Base-by-base conservation (phyloP, 2,113 vertebrate species). In the Gavia stellata region DNA sequence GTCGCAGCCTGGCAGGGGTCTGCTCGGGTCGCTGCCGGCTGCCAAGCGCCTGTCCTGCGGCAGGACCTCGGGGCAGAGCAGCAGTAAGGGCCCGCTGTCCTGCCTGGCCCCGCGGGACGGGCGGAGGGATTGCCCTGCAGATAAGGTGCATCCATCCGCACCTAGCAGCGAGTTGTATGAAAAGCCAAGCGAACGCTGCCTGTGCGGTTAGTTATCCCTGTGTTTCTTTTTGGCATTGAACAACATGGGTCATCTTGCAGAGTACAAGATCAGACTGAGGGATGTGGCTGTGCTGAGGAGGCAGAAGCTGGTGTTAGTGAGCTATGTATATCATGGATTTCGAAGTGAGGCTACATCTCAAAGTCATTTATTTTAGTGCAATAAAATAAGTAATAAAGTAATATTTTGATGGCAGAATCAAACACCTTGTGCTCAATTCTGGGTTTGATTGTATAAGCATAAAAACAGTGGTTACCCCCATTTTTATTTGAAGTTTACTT, bases 181-280 rank as follows among this genome's bases (percentile, higher is more conserved):
- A 29, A n/a, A 65, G 61, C 31, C 59, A 1, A 3, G 31, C 3
- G 2, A 44, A 3, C 5, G 45, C 58, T 42, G 23, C 19, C 61
- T 3, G 0, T 1, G 18, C 2, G 6, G 3, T 1, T 28, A 9
- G 21, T 9, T 38, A 19, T n/a, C 19, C 21, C 38, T 1, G 0
- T 6, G 31, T 23, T 47, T 44, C 44, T 42, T 87, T 70, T 58
- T 42, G 52, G 81, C 45, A 2, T 0, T 15, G 9, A 2, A 42
- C 45, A 72, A 38, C 14, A 0, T 6, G 56, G 45, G 36, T 63
- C 50, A 1, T 26, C 34, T 17, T 6, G 65, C 73, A 13, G 65
- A 29, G 53, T 14, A 6, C 63, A 14, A 33, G 47, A 33, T 50
- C 13, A 1, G 29, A 2, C 66, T 31, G 50, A 10, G 0, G 6